Base-by-base conservation (phyloP, 2,797 vertebrate species). In the Pelobates cultripes region DNA sequence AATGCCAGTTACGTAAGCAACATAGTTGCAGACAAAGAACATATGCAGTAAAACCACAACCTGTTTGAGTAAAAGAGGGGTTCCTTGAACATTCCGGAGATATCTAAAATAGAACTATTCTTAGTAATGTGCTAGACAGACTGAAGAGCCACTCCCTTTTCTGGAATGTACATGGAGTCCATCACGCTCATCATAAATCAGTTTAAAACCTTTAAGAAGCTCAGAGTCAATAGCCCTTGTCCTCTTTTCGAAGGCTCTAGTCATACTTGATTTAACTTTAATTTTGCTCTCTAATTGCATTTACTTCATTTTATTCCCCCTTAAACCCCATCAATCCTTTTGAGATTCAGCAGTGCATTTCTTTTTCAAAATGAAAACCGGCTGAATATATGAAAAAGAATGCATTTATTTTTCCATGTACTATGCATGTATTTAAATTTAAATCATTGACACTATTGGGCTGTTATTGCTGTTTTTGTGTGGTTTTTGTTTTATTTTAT, bases 251-350 rank as follows among this genome's bases (percentile, higher is more conserved):
- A 44, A n/a, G 15, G 68, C 43, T 70, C 43, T 28, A 44, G 43
- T 70, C 68, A 70, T 45, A 70, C 43, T 43, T 68, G 28, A 15
- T 43, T 68, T 42, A 42, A 68, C 9, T 70, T n/a, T 70, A 70
- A 70, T 70, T 45, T n/a, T n/a, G 43, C 3, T n/a, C 42, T 43
- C 14, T 47, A 45, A 70, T 6, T 68, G 4, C 66, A 42, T 42
- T 68, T 70, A 45, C 15, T 70, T 70, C 41, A 3, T 64, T 64
- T 40, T 40, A 57, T 12, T 12, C 55, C 55, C 17, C 28, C 4
- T 14, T 64, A 64, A 64, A 40, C 28, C 4, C 3, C 0, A 41
- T 43, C n/a, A 13, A 4, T 43, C 66, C 66, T 4, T 42, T 43
- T 42, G 66, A 5, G 66, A 68, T 4, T 43, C 9, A 43, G 13